Conservation (phyloP, 2,797 vertebrate genomes). For the Nannoperca australis region DNA sequence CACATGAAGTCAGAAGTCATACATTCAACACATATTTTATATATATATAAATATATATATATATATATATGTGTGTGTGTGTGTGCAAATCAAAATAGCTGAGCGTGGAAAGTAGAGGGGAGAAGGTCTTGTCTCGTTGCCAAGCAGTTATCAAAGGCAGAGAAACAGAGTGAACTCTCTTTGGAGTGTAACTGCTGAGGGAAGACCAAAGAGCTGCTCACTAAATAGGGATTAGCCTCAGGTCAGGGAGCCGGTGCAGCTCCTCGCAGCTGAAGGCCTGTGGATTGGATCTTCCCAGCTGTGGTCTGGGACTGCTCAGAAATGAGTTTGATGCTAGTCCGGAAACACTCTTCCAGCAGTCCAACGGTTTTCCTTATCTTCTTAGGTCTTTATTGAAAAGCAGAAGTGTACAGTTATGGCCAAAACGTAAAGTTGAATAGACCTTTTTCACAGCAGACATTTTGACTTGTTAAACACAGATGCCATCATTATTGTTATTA, state of each 20-base stretch:
- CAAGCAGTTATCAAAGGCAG: conserved; percentile 60
- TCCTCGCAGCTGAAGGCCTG: conserved; percentile 30
- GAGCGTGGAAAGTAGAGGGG: conserved; percentile 55
- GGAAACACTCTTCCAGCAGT: not conserved
- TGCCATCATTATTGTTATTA: not conserved
- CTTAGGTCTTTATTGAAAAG: conserved; percentile 3
- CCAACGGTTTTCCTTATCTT: not conserved
- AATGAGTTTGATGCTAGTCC: not conserved
- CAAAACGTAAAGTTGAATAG: not conserved
- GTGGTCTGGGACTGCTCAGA: conserved; percentile 13
- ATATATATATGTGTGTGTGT: not conserved
- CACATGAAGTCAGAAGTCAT: conserved; percentile 51
- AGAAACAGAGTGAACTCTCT: conserved; percentile 48
- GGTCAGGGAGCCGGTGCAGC: conserved; percentile 46
- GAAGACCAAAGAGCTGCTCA: conserved; percentile 64
- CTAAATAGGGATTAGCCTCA: conserved; percentile 54
- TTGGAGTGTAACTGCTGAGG: conserved; percentile 44
- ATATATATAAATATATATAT: not conserved
- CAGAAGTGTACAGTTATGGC: not conserved
- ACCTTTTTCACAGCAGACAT: not conserved
- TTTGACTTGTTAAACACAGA: not conserved
- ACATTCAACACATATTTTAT: conserved; percentile 23
- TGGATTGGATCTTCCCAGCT: conserved; percentile 17
- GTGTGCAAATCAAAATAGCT: conserved; percentile 44
- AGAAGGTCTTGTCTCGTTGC: conserved; percentile 44